Evolutionary conservation across 2,888 invertebrate species (phyloP).

Genomic region (Caenorhabditis becei): DNA sequence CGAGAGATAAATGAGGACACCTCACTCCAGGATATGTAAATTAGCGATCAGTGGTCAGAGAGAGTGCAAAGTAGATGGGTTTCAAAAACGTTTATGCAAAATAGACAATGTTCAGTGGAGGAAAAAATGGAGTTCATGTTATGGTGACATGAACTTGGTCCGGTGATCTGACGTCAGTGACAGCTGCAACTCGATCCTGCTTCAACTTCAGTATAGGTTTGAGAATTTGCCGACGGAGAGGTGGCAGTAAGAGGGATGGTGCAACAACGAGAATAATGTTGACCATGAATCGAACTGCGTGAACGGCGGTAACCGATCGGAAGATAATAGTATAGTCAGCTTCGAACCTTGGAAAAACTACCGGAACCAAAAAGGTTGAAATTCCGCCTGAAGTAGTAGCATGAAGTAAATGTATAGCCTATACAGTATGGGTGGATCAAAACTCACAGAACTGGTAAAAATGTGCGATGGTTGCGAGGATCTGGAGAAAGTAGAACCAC

Average conservation of each 20-base stretch:
- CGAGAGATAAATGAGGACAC: neutral
- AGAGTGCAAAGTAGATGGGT: neutral
- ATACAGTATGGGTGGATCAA: too few species aligned
- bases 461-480: conserved; percentile 25
- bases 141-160: conserved; percentile 37
- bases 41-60: neutral
- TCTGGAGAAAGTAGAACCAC: conserved; percentile 13
- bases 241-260: conserved; percentile 35
- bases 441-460: conserved; percentile 44
- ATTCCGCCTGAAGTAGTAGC: conserved; percentile 15
- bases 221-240: conserved; percentile 27
- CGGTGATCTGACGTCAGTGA: conserved; percentile 3
- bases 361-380: conserved; percentile 29
- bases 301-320: conserved; percentile 38
- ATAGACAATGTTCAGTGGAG: neutral
- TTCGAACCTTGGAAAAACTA: conserved; percentile 22
- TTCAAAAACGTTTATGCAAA: neutral
- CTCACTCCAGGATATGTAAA: conserved; percentile 9
- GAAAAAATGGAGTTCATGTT: neutral
- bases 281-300: conserved; percentile 47
- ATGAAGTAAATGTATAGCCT: neutral
- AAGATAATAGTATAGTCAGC: conserved; percentile 30
- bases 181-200: conserved; percentile 29
- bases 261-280: conserved; percentile 31
- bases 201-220: conserved; percentile 7